Conservation (phyloP, 1,140 invertebrate species). For the Hyles euphorbiae region DNA sequence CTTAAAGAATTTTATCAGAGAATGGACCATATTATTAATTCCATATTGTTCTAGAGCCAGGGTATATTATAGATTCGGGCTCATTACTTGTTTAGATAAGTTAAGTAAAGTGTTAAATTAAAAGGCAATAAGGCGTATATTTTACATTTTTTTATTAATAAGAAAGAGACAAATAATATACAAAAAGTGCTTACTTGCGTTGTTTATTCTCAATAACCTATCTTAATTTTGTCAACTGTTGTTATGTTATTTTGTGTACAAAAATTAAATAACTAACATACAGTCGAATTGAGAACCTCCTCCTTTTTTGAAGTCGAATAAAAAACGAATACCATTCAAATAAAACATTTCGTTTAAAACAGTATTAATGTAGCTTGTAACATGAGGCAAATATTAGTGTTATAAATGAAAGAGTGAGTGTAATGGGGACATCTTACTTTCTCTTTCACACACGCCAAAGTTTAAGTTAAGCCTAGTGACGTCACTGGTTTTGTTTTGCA, state of each 20-base stretch:
- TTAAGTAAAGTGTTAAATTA: neutral
- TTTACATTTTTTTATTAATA: constrained; percentile 33
- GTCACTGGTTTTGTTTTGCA: too few relatives aligned
- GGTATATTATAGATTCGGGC: constrained; percentile 6
- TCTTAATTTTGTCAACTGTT: too few relatives aligned
- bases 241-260: too few relatives aligned
- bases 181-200: constrained; percentile 43
- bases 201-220: constrained; percentile 30
- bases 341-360: too few relatives aligned
- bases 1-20: neutral
- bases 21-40: constrained; percentile 9
- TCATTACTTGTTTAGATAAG: constrained; percentile 22
- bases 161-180: constrained; percentile 36
- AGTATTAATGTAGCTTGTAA: too few relatives aligned
- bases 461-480: too few relatives aligned
- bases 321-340: too few relatives aligned
- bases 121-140: constrained; percentile 36
- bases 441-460: too few relatives aligned
- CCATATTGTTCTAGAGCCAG: neutral
- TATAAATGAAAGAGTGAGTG: too few relatives aligned
- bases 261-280: neutral
- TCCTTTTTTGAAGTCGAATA: neutral
- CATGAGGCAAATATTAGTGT: too few relatives aligned
- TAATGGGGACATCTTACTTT: too few relatives aligned
- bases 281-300: neutral